Evolutionary conservation across 2,113 vertebrate genomes (phyloP).

Genomic region (Psilopsiagon aymara): DNA sequence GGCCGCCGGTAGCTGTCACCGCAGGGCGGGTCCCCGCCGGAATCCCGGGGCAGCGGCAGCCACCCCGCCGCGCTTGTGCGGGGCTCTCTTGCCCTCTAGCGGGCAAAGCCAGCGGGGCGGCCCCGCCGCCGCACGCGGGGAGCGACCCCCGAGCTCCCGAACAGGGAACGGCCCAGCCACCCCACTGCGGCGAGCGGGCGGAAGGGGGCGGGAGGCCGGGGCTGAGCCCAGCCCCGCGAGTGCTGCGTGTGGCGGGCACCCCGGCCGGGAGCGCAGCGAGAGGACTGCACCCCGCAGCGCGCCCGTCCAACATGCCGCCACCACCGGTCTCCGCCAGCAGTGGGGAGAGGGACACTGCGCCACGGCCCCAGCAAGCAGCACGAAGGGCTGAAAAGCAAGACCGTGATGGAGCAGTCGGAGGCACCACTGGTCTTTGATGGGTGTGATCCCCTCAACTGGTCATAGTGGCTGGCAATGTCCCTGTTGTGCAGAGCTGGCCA

Average conservation of each 20-base stretch:
- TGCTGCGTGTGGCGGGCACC: background rate
- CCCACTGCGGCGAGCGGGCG: background rate
- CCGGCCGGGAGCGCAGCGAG: background rate
- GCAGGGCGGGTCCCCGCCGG: background rate
- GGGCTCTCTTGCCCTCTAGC: constrained; percentile 62
- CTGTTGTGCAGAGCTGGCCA: fast-evolving
- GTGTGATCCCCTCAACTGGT: background rate
- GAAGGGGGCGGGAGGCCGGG: background rate
- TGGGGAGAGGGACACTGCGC: background rate
- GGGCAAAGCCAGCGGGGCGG: constrained; percentile 48
- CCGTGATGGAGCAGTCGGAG: fast-evolving
- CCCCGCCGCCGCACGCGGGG: background rate
- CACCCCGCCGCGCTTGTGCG: constrained; percentile 5
- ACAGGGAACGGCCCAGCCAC: too few species aligned
- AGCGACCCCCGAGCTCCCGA: background rate
- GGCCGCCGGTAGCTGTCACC: background rate
- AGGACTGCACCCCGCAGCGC: too few species aligned
- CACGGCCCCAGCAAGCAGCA: background rate
- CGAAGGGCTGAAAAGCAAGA: background rate
- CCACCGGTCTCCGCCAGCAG: background rate
- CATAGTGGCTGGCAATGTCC: fast-evolving
- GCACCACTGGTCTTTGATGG: background rate
- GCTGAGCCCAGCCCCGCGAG: background rate
- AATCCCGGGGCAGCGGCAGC: background rate
- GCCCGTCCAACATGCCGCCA: background rate